phyloP scores from a whole-genome alignment of 2,113 vertebrate species.

The Falcunculus frontatus region DNA sequence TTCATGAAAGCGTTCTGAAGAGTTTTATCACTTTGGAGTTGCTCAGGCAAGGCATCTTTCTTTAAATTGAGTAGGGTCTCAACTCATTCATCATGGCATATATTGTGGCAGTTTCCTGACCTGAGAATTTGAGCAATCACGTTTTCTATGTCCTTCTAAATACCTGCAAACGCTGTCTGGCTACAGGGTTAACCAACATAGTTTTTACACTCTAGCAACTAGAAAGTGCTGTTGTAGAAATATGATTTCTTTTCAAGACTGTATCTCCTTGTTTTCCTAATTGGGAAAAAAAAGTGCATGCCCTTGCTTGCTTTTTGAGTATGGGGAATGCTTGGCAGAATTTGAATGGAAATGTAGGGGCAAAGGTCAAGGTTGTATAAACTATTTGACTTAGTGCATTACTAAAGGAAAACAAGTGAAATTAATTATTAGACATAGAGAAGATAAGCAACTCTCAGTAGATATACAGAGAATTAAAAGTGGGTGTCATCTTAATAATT shows the following conservation, averaged over 20 bases:
- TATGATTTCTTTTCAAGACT: not conserved
- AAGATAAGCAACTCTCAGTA: not conserved
- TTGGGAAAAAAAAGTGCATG: not conserved
- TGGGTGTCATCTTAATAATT: not conserved
- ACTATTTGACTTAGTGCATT: not conserved
- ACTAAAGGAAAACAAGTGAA: not conserved
- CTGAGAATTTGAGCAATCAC: not conserved
- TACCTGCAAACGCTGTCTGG: not conserved
- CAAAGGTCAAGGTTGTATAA: not conserved
- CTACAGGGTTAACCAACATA: not conserved
- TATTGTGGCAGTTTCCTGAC: not conserved
- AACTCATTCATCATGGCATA: not conserved
- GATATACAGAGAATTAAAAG: not conserved
- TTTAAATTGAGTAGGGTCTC: not conserved
- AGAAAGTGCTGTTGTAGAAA: not conserved
- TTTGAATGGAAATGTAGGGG: not conserved
- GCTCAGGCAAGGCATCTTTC: not conserved
- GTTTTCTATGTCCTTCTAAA: not conserved
- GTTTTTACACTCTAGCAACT: not conserved
- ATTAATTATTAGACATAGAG: not conserved
- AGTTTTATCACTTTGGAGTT: not conserved
- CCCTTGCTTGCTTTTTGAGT: not conserved
- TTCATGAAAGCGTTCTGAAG: not conserved
- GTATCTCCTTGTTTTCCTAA: not conserved
- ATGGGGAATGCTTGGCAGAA: not conserved